Conservation (phyloP, 2,113 vertebrate species). For the Cochlearius cochlearius region DNA sequence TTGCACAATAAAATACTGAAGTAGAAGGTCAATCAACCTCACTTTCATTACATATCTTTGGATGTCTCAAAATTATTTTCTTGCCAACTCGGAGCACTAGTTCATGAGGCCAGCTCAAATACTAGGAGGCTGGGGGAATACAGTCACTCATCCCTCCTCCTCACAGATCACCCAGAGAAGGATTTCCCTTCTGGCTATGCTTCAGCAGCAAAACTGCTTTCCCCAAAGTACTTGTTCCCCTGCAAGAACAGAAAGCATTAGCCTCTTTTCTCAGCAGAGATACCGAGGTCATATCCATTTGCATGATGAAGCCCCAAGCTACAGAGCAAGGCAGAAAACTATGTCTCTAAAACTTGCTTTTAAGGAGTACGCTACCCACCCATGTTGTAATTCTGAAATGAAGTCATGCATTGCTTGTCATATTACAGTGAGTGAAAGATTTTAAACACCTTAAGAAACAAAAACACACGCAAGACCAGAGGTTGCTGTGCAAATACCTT, state of each 20-base stretch:
- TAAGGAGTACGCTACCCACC: background rate
- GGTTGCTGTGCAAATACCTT: background rate
- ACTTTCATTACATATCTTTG: background rate
- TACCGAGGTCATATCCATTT: background rate
- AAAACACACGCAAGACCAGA: background rate
- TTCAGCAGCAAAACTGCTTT: background rate
- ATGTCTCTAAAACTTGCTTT: background rate
- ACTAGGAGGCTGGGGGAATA: background rate
- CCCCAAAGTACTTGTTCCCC: background rate
- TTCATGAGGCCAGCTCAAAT: background rate
- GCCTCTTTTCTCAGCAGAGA: background rate
- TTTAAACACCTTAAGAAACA: background rate
- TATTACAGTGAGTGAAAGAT: background rate
- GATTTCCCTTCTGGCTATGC: background rate
- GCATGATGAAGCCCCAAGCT: background rate
- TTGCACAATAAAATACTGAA: background rate
- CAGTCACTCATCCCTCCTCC: background rate
- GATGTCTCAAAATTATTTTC: background rate
- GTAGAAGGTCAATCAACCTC: background rate
- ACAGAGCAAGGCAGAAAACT: background rate
- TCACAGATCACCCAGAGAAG: background rate
- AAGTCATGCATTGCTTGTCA: background rate
- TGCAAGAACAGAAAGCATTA: background rate
- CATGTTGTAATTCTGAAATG: background rate
- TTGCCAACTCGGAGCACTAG: background rate